Conservation (phyloP, 1,140 invertebrate species). For the Physella acuta region DNA sequence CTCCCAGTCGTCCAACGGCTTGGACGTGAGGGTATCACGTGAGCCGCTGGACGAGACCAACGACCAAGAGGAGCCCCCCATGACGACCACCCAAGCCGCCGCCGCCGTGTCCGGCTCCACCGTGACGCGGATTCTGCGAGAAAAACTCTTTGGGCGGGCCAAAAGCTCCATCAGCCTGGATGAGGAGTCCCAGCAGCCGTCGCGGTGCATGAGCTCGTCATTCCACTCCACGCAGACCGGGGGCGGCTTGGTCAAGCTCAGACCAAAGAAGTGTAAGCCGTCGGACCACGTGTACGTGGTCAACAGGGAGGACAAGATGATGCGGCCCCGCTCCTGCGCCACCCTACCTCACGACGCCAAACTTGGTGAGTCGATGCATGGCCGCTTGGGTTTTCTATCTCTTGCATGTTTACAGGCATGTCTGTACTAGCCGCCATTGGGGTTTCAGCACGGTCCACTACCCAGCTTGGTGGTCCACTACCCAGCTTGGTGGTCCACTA, state of each 20-base stretch:
- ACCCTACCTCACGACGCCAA: constrained; percentile 38
- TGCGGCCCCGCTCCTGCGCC: constrained; percentile 29
- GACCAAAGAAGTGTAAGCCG: constrained; percentile 27
- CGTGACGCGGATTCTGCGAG: constrained; percentile 27
- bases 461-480: too few species aligned
- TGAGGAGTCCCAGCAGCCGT: not conserved
- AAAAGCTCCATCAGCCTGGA: constrained; percentile 31
- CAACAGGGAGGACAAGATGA: constrained; percentile 27
- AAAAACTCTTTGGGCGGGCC: constrained; percentile 27
- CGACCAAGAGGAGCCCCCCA: constrained; percentile 5
- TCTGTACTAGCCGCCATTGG: too few species aligned
- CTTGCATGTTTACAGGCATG: too few species aligned
- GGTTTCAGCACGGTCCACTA: too few species aligned
- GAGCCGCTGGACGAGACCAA: not conserved
- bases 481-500: not conserved
- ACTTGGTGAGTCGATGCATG: constrained; percentile 34
- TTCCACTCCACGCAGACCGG: constrained; percentile 4
- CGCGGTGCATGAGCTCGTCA: not conserved
- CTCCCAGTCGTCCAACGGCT: constrained; percentile 7
- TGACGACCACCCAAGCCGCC: not conserved
- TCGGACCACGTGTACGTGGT: constrained; percentile 29
- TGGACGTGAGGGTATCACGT: constrained; percentile 4
- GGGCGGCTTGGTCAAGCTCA: constrained; percentile 29
- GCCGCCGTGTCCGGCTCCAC: constrained; percentile 24
- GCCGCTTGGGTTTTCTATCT: too few species aligned